phyloP scores from a whole-genome alignment of 2,113 vertebrate species.

The Pitta sordida region DNA sequence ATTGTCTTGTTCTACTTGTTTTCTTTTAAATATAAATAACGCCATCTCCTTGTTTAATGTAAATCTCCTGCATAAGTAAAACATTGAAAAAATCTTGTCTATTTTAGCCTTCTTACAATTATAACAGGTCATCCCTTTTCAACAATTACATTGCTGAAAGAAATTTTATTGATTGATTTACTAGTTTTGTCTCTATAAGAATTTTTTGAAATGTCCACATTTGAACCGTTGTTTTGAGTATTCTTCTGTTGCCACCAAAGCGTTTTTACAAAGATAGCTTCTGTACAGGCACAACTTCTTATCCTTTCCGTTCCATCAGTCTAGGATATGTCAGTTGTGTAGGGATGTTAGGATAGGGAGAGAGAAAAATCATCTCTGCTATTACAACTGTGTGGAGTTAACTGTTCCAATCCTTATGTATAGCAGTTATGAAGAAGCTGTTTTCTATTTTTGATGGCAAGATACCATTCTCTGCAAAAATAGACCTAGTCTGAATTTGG shows the following conservation, averaged over 20 bases:
- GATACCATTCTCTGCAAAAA: neutral
- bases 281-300: neutral
- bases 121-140: neutral
- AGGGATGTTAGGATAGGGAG: neutral
- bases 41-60: neutral
- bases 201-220: neutral
- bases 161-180: neutral
- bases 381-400: accelerated
- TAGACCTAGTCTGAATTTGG: neutral
- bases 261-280: neutral
- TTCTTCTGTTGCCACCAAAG: neutral
- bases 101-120: neutral
- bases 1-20: accelerated
- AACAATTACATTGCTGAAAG: neutral
- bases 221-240: too few species aligned
- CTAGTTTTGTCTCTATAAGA: neutral
- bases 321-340: accelerated
- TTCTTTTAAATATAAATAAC: neutral
- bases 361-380: neutral
- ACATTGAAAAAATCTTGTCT: neutral
- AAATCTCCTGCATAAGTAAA: neutral
- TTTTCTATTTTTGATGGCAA: neutral
- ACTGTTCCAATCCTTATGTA: neutral
- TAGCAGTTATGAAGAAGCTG: neutral
- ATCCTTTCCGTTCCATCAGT: neutral